Evolutionary conservation across 2,797 vertebrate genomes (phyloP).

Genomic region (Clarias platycephalus): DNA sequence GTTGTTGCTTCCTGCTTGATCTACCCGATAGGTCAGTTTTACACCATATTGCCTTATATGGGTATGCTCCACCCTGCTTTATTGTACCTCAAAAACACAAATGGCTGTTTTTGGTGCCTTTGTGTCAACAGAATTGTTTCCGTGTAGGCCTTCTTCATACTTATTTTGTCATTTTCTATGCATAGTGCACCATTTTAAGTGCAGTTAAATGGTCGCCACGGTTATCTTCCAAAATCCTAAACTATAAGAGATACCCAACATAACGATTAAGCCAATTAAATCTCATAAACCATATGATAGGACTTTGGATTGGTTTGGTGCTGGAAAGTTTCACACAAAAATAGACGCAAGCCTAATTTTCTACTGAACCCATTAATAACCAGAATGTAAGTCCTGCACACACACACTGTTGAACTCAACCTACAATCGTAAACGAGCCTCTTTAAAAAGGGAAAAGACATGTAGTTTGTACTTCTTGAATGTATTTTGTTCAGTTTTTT

Average conservation of each 20-base stretch:
- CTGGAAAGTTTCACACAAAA: not conserved
- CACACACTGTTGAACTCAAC: constrained; percentile 18
- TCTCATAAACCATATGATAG: too few relatives aligned
- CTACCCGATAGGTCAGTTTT: constrained; percentile 57
- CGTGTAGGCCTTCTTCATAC: constrained; percentile 63
- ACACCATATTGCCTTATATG: constrained; percentile 80
- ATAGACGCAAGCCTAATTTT: not conserved
- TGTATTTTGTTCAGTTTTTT: constrained; percentile 33
- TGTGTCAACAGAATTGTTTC: constrained; percentile 52
- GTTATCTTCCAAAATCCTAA: constrained; percentile 41
- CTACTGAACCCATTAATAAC: not conserved
- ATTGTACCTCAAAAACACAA: constrained; percentile 65
- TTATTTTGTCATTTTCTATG: constrained; percentile 64
- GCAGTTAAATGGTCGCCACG: constrained; percentile 46
- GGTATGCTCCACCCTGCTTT: constrained; percentile 66
- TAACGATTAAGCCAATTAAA: not conserved
- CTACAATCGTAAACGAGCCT: constrained; percentile 18
- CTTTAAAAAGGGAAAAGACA: constrained; percentile 31
- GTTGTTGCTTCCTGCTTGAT: constrained; percentile 59
- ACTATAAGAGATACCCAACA: constrained; percentile 55
- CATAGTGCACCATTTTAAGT: constrained; percentile 59
- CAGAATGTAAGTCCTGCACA: constrained; percentile 14
- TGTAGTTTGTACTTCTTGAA: constrained; percentile 15
- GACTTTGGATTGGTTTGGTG: not conserved
- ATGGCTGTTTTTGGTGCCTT: constrained; percentile 37